Percentiles rank a stretch among this genome's conserved stretches.
Conservation (phyloP, 2,888 invertebrate species). For the Zygogramma bicolorata region DNA sequence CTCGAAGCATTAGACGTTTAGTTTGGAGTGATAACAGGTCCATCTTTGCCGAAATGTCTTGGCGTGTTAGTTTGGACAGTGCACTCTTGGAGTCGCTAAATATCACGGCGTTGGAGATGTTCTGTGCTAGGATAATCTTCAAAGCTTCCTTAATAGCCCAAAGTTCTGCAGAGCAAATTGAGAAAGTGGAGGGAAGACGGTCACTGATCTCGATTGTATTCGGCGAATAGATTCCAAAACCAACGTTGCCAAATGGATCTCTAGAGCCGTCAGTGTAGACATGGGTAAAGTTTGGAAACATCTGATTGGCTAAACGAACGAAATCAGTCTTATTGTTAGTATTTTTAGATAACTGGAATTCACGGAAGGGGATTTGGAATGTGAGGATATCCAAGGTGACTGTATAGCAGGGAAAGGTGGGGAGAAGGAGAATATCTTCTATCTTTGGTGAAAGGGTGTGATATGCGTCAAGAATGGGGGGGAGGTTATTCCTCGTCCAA, state of each 20-base stretch:
- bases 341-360: neutral
- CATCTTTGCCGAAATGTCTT: too few relatives aligned
- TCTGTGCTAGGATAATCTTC: too few relatives aligned
- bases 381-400: neutral
- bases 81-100: too few relatives aligned
- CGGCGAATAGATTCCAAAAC: neutral
- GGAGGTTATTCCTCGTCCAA: neutral
- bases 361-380: neutral
- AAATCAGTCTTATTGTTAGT: neutral
- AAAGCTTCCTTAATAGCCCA: too few relatives aligned
- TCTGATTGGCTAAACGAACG: neutral
- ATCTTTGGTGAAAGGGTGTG: neutral
- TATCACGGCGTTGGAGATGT: too few relatives aligned
- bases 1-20: too few relatives aligned
- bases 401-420: neutral
- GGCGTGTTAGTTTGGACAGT: too few relatives aligned
- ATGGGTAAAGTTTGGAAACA: neutral
- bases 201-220: neutral
- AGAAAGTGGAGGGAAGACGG: neutral
- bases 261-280: neutral
- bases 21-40: too few relatives aligned
- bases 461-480: neutral
- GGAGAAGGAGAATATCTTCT: neutral
- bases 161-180: neutral
- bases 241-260: neutral